Conservation (phyloP, 2,797 vertebrate species). For the Helicolenus hilgendorfi region DNA sequence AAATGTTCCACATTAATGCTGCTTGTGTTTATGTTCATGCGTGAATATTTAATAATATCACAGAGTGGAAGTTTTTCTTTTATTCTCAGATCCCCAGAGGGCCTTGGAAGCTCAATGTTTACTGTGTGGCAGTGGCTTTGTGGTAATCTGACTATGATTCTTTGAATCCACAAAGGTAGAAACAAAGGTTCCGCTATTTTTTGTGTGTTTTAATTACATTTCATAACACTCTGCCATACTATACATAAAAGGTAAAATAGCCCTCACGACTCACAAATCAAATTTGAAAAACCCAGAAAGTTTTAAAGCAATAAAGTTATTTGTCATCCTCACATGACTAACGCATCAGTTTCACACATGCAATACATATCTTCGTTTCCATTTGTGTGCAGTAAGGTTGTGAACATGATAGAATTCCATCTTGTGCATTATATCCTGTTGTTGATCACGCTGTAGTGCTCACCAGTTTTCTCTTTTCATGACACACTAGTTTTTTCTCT, state of each 20-base stretch:
- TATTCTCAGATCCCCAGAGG: background rate
- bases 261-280: background rate
- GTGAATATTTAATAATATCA: background rate
- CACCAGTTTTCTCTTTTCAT: slow-evolving; percentile 3
- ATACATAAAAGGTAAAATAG: background rate
- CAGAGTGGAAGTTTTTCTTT: background rate
- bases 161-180: background rate
- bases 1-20: background rate
- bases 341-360: background rate
- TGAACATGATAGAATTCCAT: background rate
- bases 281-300: background rate
- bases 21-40: background rate
- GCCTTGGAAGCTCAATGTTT: background rate
- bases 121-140: background rate
- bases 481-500: slow-evolving; percentile 23
- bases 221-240: background rate
- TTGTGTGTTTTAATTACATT: background rate
- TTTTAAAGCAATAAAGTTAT: background rate
- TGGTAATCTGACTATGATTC: background rate
- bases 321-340: background rate
- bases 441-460: slow-evolving; percentile 1
- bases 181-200: background rate
- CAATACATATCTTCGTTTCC: background rate
- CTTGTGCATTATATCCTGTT: background rate
- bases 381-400: background rate